Percentiles rank a stretch among this genome's conserved stretches.
These are phyloP conservation scores for Melanargia galathea DNA, from an alignment of 2,888 invertebrate genomes.

Conservation along the genomic window DNA sequence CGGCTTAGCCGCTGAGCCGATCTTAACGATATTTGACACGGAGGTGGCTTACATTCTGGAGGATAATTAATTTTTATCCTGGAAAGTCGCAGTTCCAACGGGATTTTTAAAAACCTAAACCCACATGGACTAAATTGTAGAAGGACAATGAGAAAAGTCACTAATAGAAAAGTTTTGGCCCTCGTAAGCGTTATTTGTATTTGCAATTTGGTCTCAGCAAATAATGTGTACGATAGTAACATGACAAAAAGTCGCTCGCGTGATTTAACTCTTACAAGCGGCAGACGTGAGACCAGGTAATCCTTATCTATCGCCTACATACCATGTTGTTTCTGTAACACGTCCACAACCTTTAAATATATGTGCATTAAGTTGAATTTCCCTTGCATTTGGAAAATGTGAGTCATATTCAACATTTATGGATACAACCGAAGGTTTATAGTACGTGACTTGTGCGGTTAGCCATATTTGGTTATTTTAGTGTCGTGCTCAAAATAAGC, in stretches of 20 bases:
- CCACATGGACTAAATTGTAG: no score
- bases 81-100: no score
- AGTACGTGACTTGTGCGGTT: slow-evolving; percentile 57
- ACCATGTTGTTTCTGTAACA: slow-evolving; percentile 38
- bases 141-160: no score
- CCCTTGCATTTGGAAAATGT: slow-evolving; percentile 43
- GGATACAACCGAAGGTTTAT: slow-evolving; percentile 53
- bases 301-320: slow-evolving; percentile 69
- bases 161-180: no score
- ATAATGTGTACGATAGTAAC: not conserved
- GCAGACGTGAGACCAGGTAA: slow-evolving; percentile 51
- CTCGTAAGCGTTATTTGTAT: no score
- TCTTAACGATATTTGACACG: no score
- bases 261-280: not conserved
- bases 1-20: no score
- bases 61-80: no score
- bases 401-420: slow-evolving; percentile 62
- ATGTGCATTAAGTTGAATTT: slow-evolving; percentile 50
- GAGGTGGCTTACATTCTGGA: no score
- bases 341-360: slow-evolving; percentile 41
- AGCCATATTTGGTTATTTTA: slow-evolving; percentile 64
- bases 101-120: no score
- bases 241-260: not conserved
- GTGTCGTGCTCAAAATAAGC: slow-evolving; percentile 51
- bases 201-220: not conserved